phyloP scores from a whole-genome alignment of 2,888 invertebrate species.

The Eretmocerus hayati region DNA sequence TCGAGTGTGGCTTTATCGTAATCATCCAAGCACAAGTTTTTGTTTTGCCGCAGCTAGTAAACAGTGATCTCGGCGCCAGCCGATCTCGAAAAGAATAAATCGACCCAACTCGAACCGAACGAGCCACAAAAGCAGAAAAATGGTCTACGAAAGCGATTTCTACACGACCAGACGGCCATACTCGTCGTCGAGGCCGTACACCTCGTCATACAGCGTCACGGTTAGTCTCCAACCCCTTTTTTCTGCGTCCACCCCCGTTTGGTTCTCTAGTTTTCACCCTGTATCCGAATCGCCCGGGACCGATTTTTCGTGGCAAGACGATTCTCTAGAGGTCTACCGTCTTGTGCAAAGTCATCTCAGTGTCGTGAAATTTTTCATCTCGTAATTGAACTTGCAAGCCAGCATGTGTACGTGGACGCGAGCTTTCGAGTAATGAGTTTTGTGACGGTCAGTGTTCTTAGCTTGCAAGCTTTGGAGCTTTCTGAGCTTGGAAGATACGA shows the following conservation, averaged over 20 bases:
- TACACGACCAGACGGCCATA: slow-evolving; percentile 82
- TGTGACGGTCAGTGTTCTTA: too few species aligned
- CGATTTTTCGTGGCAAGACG: slow-evolving; percentile 23
- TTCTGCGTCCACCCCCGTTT: background rate
- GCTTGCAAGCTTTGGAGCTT: too few species aligned
- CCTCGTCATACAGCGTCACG: slow-evolving; percentile 71
- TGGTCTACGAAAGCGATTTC: slow-evolving; percentile 92
- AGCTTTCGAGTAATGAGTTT: too few species aligned
- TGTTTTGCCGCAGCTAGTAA: background rate
- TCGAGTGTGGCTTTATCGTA: background rate
- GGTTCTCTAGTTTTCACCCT: slow-evolving; percentile 7
- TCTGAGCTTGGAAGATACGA: too few species aligned
- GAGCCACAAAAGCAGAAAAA: too few species aligned
- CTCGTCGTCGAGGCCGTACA: slow-evolving; percentile 66
- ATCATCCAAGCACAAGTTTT: slow-evolving; percentile 14
- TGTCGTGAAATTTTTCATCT: slow-evolving; percentile 1
- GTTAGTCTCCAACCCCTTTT: slow-evolving; percentile 54
- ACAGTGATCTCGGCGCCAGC: slow-evolving; percentile 3
- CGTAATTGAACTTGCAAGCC: background rate
- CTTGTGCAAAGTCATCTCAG: slow-evolving; percentile 21
- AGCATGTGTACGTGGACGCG: slow-evolving; percentile 1
- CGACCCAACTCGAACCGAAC: too few species aligned
- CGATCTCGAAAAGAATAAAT: slow-evolving; percentile 15
- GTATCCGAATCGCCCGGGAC: slow-evolving; percentile 22
- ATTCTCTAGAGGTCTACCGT: slow-evolving; percentile 20